A percentile compares a stretch with the other conserved stretches of the same genome.
These are phyloP conservation scores for Antheraea assamensis DNA, from an alignment of 2,888 invertebrate species.

Conservation along the genomic window DNA sequence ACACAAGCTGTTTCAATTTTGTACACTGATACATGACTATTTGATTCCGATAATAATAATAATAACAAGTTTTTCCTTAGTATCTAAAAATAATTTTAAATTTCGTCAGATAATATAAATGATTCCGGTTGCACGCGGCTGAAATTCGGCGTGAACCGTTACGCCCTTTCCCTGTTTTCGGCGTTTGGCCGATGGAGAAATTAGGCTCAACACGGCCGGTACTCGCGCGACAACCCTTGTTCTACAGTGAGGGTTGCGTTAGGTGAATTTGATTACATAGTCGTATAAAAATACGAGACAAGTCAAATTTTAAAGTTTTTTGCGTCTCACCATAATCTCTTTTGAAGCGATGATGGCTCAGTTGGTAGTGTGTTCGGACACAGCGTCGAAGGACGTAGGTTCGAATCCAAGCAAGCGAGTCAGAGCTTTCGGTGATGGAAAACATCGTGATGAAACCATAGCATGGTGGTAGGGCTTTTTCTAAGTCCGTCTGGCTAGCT, in stretches of 20 bases:
- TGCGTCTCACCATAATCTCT: neutral
- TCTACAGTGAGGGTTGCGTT: slow-evolving; percentile 17
- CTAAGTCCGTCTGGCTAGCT: too few relatives aligned
- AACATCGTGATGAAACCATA: too few relatives aligned
- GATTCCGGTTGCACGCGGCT: slow-evolving; percentile 10
- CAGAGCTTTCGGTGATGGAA: too few relatives aligned
- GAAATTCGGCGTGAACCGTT: slow-evolving; percentile 26
- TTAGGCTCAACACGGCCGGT: slow-evolving; percentile 26
- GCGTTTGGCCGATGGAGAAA: slow-evolving; percentile 29
- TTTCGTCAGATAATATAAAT: neutral
- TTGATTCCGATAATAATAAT: too few relatives aligned
- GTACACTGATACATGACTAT: too few relatives aligned
- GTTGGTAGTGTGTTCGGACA: too few relatives aligned
- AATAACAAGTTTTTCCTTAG: neutral
- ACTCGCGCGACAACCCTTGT: slow-evolving; percentile 31
- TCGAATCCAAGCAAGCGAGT: too few relatives aligned
- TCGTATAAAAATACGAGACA: neutral
- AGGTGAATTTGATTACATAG: neutral
- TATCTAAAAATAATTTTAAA: neutral
- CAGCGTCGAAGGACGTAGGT: too few relatives aligned
- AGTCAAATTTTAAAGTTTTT: neutral
- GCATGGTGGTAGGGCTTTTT: too few relatives aligned
- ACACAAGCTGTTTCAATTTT: neutral
- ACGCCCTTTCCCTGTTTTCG: slow-evolving; percentile 48
- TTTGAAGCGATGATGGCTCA: too few relatives aligned